Conservation (phyloP, 1,140 invertebrate species). For the Trialeurodes vaporariorum region DNA sequence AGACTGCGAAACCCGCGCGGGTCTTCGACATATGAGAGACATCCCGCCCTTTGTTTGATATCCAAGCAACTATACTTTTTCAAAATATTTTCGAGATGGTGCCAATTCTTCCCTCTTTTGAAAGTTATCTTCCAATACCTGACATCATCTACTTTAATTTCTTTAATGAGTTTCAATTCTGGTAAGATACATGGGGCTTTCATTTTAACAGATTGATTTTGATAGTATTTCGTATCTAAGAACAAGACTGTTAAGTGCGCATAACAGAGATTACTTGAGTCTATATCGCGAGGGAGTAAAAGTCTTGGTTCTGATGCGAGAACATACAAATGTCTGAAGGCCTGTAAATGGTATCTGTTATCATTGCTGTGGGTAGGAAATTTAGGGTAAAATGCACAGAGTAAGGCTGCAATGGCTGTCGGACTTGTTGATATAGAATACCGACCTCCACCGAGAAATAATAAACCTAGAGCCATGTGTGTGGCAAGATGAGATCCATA, state of each 20-base stretch:
- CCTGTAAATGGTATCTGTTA: slow-evolving; percentile 74
- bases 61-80: slow-evolving; percentile 56
- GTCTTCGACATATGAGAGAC: slow-evolving; percentile 76
- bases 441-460: slow-evolving; percentile 87
- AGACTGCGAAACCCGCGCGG: slow-evolving; percentile 75
- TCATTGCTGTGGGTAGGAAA: slow-evolving; percentile 93
- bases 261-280: slow-evolving; percentile 64
- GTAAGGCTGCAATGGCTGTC: slow-evolving; percentile 70
- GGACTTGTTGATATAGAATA: slow-evolving; percentile 76
- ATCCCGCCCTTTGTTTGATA: slow-evolving; percentile 80
- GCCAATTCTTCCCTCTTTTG: slow-evolving; percentile 69
- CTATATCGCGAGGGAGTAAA: slow-evolving; percentile 74
- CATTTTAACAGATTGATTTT: slow-evolving; percentile 43
- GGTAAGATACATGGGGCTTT: slow-evolving; percentile 78
- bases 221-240: slow-evolving; percentile 38
- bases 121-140: slow-evolving; percentile 82
- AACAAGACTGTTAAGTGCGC: slow-evolving; percentile 56
- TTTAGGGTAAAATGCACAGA: slow-evolving; percentile 91
- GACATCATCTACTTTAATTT: slow-evolving; percentile 53
- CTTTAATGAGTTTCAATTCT: slow-evolving; percentile 58
- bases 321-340: slow-evolving; percentile 89
- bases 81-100: slow-evolving; percentile 57
- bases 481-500: slow-evolving; percentile 91
- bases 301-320: slow-evolving; percentile 80
- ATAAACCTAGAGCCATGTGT: slow-evolving; percentile 81